Evolutionary conservation across 2,888 invertebrate species (phyloP), one percentile per base, ranked within the genome.

Genomic region (Meteorus colon): DNA sequence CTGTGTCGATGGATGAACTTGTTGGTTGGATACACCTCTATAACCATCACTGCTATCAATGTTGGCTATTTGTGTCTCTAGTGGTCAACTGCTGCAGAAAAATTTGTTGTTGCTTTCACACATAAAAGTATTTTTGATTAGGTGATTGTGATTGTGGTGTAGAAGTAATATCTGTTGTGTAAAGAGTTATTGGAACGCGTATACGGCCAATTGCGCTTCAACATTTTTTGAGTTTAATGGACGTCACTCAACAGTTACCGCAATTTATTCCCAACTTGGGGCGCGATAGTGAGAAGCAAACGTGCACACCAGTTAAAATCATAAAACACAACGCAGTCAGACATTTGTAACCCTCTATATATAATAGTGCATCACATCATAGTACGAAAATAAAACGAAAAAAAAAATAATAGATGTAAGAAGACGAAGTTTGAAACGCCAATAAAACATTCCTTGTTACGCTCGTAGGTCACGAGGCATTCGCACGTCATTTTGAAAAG

Each of bases 401-500:
- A 69, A 19, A 29, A 51, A 69, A 69, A 59, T 19, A 6, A 37
- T 34, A 16, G 48, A 41, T 66, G 19, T 68, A 68, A 48, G 14
- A 48, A 51, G n/a, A 48, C n/a, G 51, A 71, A 60, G 60, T 63
- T 48, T 65, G 10, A 65, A 19, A 65, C 34, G 37, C 60, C 60
- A 55, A 45, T 55, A 66, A 29, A 81, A 84, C 86, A 87, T 88
- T 87, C 86, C 85, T 74, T 85, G 88, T 88, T 86, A 86, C 88
- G 88, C 88, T 88, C 84, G 81, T 81, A 83, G 85, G 84, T 82
- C 87, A 82, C 86, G 81, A 88, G 88, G 87, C 83, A 88, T 88
- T 83, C 84, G 84, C 81, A 79, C 82, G 79, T 85, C 81, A 80
- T 82, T 83, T 81, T 79, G 66, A 74, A 75, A 71, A 60, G 69